A percentile compares a stretch with the other conserved stretches of the same genome.
Conservation (phyloP, 2,113 vertebrate genomes). For the Peromyscus leucopus region DNA sequence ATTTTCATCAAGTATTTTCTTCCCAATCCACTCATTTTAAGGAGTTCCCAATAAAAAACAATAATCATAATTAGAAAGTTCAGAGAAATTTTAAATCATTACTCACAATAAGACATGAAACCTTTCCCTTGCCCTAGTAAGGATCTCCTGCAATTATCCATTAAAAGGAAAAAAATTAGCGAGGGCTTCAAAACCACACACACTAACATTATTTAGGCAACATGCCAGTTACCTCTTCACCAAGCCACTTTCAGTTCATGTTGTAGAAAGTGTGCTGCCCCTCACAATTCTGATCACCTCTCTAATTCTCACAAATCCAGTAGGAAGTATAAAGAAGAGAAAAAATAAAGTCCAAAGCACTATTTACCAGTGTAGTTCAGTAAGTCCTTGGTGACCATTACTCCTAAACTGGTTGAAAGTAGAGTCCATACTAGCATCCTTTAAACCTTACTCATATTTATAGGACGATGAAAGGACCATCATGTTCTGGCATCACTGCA, state of each 20-base stretch:
- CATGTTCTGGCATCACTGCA: rapidly evolving
- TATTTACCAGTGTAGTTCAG: background rate
- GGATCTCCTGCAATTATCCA: background rate
- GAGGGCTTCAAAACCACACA: background rate
- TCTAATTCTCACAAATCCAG: background rate
- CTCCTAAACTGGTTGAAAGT: background rate
- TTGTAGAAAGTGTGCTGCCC: background rate
- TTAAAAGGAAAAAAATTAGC: background rate
- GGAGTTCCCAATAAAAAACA: background rate
- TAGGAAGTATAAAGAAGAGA: background rate
- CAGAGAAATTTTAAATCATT: background rate
- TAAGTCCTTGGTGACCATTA: background rate
- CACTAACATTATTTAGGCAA: background rate
- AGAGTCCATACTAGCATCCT: background rate
- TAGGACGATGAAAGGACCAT: background rate
- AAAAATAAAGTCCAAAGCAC: background rate
- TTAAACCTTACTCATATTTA: background rate
- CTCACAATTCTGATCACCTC: background rate
- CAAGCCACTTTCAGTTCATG: background rate
- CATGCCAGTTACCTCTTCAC: background rate
- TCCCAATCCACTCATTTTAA: background rate
- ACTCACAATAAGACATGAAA: background rate
- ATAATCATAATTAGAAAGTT: background rate
- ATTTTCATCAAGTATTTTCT: background rate
- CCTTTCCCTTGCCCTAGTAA: background rate